phyloP scores from a whole-genome alignment of 2,113 vertebrate species.

The Chamaetylas fuelleborni region DNA sequence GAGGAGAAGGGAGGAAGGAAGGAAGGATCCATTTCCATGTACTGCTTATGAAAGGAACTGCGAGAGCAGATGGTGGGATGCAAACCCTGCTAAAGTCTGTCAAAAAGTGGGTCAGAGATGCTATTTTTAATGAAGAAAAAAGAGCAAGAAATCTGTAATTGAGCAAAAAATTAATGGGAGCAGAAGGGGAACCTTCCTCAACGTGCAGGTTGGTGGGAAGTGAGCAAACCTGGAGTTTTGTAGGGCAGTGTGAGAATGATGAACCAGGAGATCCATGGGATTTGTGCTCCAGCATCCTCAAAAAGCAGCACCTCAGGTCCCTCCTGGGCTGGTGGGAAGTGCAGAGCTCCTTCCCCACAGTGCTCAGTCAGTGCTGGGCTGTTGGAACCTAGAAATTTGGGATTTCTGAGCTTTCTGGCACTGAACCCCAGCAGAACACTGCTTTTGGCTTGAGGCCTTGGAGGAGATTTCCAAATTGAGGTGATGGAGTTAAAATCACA shows the following conservation, averaged over 20 bases:
- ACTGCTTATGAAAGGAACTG: background rate
- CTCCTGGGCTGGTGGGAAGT: background rate
- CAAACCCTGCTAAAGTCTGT: constrained; percentile 10
- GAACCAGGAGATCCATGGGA: background rate
- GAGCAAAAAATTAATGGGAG: constrained; percentile 27
- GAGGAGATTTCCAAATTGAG: no score
- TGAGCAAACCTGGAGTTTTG: background rate
- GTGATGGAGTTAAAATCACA: no score
- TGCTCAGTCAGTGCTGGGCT: background rate
- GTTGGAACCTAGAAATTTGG: no score
- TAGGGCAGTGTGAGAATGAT: background rate
- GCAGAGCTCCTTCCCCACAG: background rate
- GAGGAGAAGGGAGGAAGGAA: constrained; percentile 10
- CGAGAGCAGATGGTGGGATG: constrained; percentile 38
- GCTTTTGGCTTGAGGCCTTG: no score
- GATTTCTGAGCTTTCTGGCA: no score
- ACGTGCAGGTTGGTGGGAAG: background rate
- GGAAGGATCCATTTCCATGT: background rate
- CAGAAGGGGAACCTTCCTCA: background rate
- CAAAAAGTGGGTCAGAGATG: constrained; percentile 30
- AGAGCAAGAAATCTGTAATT: constrained; percentile 41
- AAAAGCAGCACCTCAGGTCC: background rate
- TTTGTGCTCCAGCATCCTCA: background rate
- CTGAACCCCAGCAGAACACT: no score
- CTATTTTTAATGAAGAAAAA: constrained; percentile 36